Conservation (phyloP, 2,797 vertebrate species). For the Stomatorhinus walkeri region DNA sequence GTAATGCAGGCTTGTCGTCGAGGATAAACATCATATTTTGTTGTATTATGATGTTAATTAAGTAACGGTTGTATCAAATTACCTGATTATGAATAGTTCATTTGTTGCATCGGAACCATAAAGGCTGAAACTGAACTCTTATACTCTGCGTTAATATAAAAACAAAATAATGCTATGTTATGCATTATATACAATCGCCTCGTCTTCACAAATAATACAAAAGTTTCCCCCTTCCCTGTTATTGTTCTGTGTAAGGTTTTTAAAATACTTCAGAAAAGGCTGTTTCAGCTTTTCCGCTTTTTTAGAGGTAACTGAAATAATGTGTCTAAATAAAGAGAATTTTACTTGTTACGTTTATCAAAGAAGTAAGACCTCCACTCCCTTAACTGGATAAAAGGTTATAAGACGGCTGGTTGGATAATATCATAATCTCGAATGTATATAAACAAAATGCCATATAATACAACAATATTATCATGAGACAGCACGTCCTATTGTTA, state of each 20-base stretch:
- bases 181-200: background rate
- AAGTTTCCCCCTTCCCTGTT: background rate
- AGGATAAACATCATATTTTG: background rate
- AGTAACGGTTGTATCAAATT: background rate
- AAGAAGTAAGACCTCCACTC: background rate
- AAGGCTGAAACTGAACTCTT: background rate
- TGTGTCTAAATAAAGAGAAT: background rate
- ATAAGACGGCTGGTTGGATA: background rate
- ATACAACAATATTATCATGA: background rate
- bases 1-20: background rate
- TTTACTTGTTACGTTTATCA: background rate
- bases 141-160: background rate
- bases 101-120: background rate
- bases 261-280: background rate
- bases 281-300: background rate
- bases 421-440: background rate
- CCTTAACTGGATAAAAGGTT: background rate
- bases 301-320: background rate
- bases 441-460: background rate
- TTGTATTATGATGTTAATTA: background rate
- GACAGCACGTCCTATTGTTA: background rate
- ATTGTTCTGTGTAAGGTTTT: background rate
- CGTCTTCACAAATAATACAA: background rate
- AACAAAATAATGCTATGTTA: background rate
- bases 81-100: background rate